phyloP scores from a whole-genome alignment of 2,888 invertebrate species.

The Folsomia manolachei region DNA sequence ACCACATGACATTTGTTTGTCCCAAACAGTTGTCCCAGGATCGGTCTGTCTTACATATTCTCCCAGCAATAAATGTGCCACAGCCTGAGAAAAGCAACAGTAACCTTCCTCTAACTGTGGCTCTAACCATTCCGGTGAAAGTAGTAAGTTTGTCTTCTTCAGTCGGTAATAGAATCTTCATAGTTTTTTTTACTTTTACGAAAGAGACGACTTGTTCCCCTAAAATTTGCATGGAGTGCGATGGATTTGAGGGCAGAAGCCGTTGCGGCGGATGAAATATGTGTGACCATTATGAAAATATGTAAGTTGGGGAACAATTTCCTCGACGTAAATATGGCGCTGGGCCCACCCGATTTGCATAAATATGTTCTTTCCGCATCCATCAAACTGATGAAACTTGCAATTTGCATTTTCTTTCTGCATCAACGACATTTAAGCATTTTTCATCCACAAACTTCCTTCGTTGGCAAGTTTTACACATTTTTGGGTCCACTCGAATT shows the following conservation, averaged over 20 bases:
- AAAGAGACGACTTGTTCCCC: slow-evolving; percentile 19
- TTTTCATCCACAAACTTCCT: slow-evolving; percentile 38
- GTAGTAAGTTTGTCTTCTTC: neutral
- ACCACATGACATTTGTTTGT: neutral
- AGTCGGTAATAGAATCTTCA: slow-evolving; percentile 4
- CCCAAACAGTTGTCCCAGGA: neutral
- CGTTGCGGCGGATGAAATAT: slow-evolving; percentile 49
- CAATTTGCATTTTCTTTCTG: slow-evolving; percentile 46
- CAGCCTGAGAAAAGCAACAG: too few relatives aligned
- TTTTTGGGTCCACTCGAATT: too few relatives aligned
- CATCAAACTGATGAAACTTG: slow-evolving; percentile 51
- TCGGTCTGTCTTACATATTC: too few relatives aligned
- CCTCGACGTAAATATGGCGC: slow-evolving; percentile 48
- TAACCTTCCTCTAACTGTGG: too few relatives aligned
- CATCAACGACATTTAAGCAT: slow-evolving; percentile 47
- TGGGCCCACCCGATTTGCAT: slow-evolving; percentile 51
- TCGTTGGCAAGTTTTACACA: too few relatives aligned
- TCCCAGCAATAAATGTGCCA: too few relatives aligned
- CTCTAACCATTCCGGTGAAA: neutral
- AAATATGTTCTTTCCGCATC: slow-evolving; percentile 51
- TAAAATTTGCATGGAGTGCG: slow-evolving; percentile 49
- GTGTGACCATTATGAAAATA: slow-evolving; percentile 48
- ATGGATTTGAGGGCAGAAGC: slow-evolving; percentile 46
- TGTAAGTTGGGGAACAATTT: slow-evolving; percentile 48
- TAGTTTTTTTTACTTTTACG: slow-evolving; percentile 20